phyloP scores from a whole-genome alignment of 2,888 invertebrate species.

The Pachycephus smyrnensis region DNA sequence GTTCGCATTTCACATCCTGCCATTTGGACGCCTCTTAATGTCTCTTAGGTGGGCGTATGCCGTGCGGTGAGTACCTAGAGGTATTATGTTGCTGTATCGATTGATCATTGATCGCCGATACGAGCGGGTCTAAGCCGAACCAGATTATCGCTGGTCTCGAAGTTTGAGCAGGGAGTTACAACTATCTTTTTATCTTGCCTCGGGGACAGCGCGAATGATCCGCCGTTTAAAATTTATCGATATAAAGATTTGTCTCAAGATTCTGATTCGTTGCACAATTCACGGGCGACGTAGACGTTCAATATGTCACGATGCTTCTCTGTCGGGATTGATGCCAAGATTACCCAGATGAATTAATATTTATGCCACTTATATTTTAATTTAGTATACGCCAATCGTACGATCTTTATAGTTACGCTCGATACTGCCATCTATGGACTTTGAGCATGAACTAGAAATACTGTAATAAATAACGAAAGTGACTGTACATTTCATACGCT shows the following conservation, averaged over 20 bases:
- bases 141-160: not conserved
- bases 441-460: not conserved
- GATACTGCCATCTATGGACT: not conserved
- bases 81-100: not conserved
- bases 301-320: not conserved
- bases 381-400: not conserved
- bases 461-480: not conserved
- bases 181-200: not conserved
- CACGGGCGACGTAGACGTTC: not conserved
- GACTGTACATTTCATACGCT: not conserved
- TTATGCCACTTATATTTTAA: not conserved
- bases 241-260: not conserved
- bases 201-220: not conserved
- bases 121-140: not conserved
- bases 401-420: not conserved
- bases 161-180: not conserved
- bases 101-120: not conserved
- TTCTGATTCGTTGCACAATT: not conserved
- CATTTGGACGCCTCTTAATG: not conserved
- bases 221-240: not conserved
- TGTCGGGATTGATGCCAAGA: not conserved
- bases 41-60: not conserved
- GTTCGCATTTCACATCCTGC: constrained; percentile 15
- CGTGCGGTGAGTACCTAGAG: not conserved
- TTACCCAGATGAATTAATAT: not conserved